phyloP scores from a whole-genome alignment of 2,113 vertebrate species.

The Corythaixoides concolor region DNA sequence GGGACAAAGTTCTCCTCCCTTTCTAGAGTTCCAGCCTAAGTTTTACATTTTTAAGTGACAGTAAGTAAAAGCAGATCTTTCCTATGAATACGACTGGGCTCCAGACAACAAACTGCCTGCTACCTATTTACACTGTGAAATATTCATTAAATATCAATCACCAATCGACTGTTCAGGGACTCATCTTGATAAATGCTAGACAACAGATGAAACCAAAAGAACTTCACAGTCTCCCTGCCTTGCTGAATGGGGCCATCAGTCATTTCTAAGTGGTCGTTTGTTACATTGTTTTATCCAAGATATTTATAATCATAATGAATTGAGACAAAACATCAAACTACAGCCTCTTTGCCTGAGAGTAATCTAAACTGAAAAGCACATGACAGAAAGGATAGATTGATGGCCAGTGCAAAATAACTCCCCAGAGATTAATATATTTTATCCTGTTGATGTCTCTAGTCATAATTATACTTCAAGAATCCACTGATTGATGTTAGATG shows the following conservation, averaged over 20 bases:
- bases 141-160: conserved; percentile 10
- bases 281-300: conserved; percentile 5
- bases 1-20: neutral
- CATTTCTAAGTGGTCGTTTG: conserved; percentile 31
- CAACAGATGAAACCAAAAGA: neutral
- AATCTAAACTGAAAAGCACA: conserved; percentile 44
- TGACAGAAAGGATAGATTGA: conserved; percentile 21
- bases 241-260: neutral
- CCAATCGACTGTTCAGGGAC: neutral
- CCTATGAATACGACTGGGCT: neutral
- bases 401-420: neutral
- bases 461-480: neutral
- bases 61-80: neutral
- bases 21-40: neutral
- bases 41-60: neutral
- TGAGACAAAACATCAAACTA: conserved; percentile 27
- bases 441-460: neutral
- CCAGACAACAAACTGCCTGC: neutral
- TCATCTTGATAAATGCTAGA: neutral
- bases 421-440: conserved; percentile 23
- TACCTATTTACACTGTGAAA: neutral
- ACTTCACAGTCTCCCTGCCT: neutral
- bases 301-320: conserved; percentile 52
- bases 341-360: neutral
- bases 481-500: neutral